Evolutionary conservation across 2,888 invertebrate species (phyloP), one percentile per base, ranked within the genome.

Genomic region (Caenorhabditis doughertyi): DNA sequence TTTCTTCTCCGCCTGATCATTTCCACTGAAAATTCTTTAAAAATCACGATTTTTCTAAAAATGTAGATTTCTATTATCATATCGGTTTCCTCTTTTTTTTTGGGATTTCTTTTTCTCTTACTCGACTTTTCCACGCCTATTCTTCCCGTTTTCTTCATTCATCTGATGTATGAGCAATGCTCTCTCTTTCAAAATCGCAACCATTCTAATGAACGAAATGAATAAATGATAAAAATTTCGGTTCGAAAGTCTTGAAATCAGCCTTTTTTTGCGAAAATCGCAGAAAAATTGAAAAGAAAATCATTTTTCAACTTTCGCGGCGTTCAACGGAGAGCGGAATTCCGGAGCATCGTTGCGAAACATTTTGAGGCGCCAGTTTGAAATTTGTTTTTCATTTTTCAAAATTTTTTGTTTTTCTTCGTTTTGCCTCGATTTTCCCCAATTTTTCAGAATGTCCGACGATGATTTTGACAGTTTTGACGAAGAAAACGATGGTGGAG

Each of bases 361-460:
- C 47, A n/a, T 27, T 39, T 53, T 68, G 32, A n/a, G 18, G 35
- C 47, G 58, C 32, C 13, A 7, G 3, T 64, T 64, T 32, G 49
- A 64, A 64, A 42, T 21, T 47, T 44, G 13, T 42, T 29, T 25
- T 18, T 47, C 3, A n/a, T 23, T 62, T 62, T 44, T 42, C 27
- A 23, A 9, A 13, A 13, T 42, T 42, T 42, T 42, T 16, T 3
- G 13, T 3, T 47, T 18, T 47, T 47, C 18, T 16, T 39, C 27
- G 29, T 60, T 60, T 39, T 49, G 35, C 23, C 11, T 32, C 23
- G 13, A 42, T 16, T 16, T 77, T 77, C 64, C 47, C 13, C 8
- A 13, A 21, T 62, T 35, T 55, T 71, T 51, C 18, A 71, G 49
- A 29, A 79, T 79, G 79, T 79, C 79, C 18, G 71, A 72, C 53